Base-by-base conservation (phyloP, 2,888 invertebrate species). In the Macropis europaea region DNA sequence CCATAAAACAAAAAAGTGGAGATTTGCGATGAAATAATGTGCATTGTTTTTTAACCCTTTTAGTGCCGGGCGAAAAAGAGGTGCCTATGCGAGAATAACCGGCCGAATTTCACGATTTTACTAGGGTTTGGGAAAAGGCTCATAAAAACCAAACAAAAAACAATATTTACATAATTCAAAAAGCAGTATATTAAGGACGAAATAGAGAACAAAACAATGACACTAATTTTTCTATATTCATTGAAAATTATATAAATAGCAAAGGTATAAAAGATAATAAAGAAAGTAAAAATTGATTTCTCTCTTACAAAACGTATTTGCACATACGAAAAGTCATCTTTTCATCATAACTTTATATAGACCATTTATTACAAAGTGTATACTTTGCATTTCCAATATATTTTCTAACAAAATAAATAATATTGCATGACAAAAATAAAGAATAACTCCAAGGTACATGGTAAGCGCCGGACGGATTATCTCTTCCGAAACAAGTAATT, bases 401-500 rank as follows among this genome's bases (percentile, higher is more conserved):
- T 67, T 57, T 63, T 70, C 32, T 59, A 61, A 68, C 67, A 53
- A 54, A 32, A 67, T 56, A 71, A 60, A 56, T 15, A 64, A 64
- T 54, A 71, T 50, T 66, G 34, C 45, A 61, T 56, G 56, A 71
- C 50, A 63, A 66, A 71, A 36, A 54, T 66, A 61, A 63, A 63
- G 48, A 1, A 67, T 62, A 62, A 62, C 69, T 69, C 38, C 36
- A 69, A 56, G 69, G 59, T 59, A 70, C 69, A 69, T 26, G 69
- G 69, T 69, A 56, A 32, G 69, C 61, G 61, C 48, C 69, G 34
- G 61, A 22, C 70, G 64, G 70, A 70, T 64, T 64, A 64, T 64
- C 70, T 70, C 53, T 47, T 63, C 28, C 70, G 53, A 52, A 48
- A 70, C 13, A 63, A 0, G 63, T 70, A 70, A 61, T 54, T 61